phyloP scores from a whole-genome alignment of 2,113 vertebrate genomes.

The Zeus faber region DNA sequence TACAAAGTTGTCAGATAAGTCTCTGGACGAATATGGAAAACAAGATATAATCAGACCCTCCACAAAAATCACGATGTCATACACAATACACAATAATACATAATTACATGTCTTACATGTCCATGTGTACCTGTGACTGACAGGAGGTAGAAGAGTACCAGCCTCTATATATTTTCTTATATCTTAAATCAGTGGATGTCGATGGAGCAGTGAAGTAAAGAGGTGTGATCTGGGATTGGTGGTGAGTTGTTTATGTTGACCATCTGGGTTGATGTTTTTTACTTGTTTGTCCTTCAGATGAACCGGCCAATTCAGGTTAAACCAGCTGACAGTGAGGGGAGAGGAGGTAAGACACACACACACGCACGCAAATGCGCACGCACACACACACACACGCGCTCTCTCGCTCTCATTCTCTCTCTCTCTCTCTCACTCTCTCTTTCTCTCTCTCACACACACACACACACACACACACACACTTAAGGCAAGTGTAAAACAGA shows the following conservation, averaged over 20 bases:
- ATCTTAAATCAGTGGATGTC: too few species aligned
- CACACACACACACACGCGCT: slow-evolving; percentile 11
- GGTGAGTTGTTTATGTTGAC: slow-evolving; percentile 23
- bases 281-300: slow-evolving; percentile 65
- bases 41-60: too few species aligned
- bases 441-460: neutral
- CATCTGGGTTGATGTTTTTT: slow-evolving; percentile 22
- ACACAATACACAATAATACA: too few species aligned
- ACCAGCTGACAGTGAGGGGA: slow-evolving; percentile 78
- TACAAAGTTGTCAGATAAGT: too few species aligned
- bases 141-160: too few species aligned
- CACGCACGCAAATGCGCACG: slow-evolving; percentile 1
- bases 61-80: too few species aligned
- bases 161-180: too few species aligned
- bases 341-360: slow-evolving; percentile 69
- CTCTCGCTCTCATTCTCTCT: slow-evolving; percentile 14
- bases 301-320: slow-evolving; percentile 80
- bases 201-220: neutral
- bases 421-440: neutral
- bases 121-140: too few species aligned
- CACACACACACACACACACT: slow-evolving; percentile 1
- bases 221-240: neutral
- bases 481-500: slow-evolving; percentile 14
- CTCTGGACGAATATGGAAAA: too few species aligned
- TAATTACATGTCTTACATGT: too few species aligned